Conservation (phyloP, 2,888 invertebrate species). For the Oligia strigilis region DNA sequence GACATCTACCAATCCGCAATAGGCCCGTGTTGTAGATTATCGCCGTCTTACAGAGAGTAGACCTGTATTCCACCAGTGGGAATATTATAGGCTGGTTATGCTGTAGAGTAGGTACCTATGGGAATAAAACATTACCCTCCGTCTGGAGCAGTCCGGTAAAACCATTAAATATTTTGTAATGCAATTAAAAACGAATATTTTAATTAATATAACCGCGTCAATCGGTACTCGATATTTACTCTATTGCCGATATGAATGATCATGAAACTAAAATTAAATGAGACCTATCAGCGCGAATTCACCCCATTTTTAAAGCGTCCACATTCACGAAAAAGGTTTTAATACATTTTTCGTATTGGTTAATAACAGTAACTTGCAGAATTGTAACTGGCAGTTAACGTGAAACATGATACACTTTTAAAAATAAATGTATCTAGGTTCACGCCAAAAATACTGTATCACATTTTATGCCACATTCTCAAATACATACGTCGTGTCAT, state of each 20-base stretch:
- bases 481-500: slow-evolving; percentile 19
- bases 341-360: slow-evolving; percentile 47
- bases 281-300: slow-evolving; percentile 10
- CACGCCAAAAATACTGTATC: slow-evolving; percentile 40
- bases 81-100: neutral
- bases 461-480: slow-evolving; percentile 22
- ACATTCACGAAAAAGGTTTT: slow-evolving; percentile 33
- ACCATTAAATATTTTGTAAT: neutral
- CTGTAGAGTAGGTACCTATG: neutral
- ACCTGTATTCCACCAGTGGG: too few relatives aligned
- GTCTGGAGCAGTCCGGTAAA: neutral
- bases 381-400: slow-evolving; percentile 63
- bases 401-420: slow-evolving; percentile 61
- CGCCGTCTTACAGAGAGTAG: neutral
- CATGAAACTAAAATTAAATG: slow-evolving; percentile 20
- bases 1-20: neutral
- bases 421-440: slow-evolving; percentile 56
- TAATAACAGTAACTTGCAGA: slow-evolving; percentile 59
- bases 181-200: neutral
- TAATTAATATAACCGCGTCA: neutral
- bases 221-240: neutral
- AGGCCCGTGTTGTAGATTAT: neutral
- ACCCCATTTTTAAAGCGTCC: slow-evolving; percentile 6
- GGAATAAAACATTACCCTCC: neutral
- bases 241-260: neutral